Evolutionary conservation across 2,888 invertebrate species (phyloP), one percentile per base, ranked within the genome.

Genomic region (Erebia aethiops): DNA sequence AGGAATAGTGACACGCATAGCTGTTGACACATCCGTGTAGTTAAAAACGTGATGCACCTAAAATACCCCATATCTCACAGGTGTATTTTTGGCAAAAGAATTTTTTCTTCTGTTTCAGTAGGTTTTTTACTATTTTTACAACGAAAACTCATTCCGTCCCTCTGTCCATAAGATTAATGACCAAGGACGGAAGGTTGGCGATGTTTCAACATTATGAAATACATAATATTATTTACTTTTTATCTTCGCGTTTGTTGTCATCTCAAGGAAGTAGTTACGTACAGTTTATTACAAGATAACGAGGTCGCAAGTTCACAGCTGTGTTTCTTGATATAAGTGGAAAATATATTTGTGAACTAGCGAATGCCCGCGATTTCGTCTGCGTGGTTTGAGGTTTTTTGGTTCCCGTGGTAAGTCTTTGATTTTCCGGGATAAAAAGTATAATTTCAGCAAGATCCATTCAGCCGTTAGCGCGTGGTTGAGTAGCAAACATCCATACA

Each of bases 101-200:
- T 41, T 35, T 35, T 35, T 51, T 52, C n/a, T 52, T 14, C n/a
- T n/a, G 4, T 58, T 8, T 54, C 52, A 52, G n/a, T n/a, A 9
- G 26, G 16, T 18, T 54, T 54, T 43, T 61, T 49, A 21, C 18
- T 62, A 62, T 49, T 46, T 62, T 49, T 46, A 62, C 21, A 46
- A 46, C 46, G 4, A 10, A 46, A 61, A 49, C 21, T 16, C 52
- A 35, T 54, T 52, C 82, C 83, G 85, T 83, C 87, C 82, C 76
- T 82, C 84, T 84, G 87, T 89, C 89, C 88, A 82, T 80, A 79
- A 81, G 75, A 79, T 73, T 78, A 79, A 80, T 80, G 75, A 78
- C 79, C 88, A 89, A 89, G 88, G 90, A 82, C 89, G 74, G 70
- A 54, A 57, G 69, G 74, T 89, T 90, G 90, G 91, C 90, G 78